Evolutionary conservation across 2,797 vertebrate species (phyloP).

Genomic region (Xiphorhynchus erythropygius): DNA sequence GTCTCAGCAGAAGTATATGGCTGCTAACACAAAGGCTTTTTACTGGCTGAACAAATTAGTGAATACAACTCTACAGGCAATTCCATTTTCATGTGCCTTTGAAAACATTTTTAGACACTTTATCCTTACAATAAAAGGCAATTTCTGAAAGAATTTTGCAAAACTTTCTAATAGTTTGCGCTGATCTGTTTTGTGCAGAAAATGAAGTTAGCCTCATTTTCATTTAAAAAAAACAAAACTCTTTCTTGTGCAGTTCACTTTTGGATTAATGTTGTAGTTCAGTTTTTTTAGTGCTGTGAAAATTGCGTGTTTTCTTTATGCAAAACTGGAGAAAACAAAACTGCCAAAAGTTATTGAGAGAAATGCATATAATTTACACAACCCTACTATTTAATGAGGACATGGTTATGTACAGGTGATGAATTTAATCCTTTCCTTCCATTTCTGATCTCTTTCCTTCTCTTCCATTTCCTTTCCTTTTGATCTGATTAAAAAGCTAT

Average conservation of each 20-base stretch:
- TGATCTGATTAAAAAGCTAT: background rate
- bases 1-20: background rate
- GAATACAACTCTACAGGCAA: background rate
- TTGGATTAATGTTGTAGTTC: background rate
- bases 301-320: background rate
- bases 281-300: background rate
- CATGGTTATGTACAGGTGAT: background rate
- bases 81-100: background rate
- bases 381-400: background rate
- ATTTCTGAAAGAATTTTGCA: background rate
- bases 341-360: background rate
- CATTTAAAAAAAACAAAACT: background rate
- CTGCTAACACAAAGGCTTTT: background rate
- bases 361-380: background rate
- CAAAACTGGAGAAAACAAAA: background rate
- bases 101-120: background rate
- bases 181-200: background rate
- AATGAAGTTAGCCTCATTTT: background rate
- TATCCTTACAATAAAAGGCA: background rate
- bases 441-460: background rate
- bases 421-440: background rate
- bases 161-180: background rate
- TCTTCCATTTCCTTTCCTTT: background rate
- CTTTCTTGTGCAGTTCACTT: background rate
- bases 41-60: background rate